A percentile compares a stretch with the other conserved stretches of the same genome.
Conservation (phyloP, 2,888 invertebrate genomes). For the Drosophila vallismaia region DNA sequence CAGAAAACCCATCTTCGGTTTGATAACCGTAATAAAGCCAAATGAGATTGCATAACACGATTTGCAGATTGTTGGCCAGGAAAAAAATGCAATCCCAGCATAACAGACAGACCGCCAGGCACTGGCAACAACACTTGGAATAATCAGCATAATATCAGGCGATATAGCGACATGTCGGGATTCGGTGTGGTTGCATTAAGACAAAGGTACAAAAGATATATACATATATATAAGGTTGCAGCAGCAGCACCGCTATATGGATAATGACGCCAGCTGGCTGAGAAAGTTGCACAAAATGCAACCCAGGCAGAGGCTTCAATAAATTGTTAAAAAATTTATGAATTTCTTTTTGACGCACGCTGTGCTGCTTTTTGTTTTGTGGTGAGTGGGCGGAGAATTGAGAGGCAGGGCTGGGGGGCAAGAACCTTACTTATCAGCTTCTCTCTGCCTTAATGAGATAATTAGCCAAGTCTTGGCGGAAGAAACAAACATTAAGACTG, state of each 20-base stretch:
- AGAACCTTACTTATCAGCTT: conserved; percentile 15
- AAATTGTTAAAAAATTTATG: conserved; percentile 62
- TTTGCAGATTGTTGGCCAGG: conserved; percentile 52
- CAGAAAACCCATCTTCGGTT: conserved; percentile 48
- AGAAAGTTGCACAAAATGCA: conserved; percentile 73
- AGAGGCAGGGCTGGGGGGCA: background rate
- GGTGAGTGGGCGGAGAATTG: conserved; percentile 30
- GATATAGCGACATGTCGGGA: conserved; percentile 32
- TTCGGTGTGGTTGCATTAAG: conserved; percentile 13
- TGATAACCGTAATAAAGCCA: conserved; percentile 57
- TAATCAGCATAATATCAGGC: conserved; percentile 71
- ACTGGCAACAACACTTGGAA: conserved; percentile 65
- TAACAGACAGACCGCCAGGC: conserved; percentile 51
- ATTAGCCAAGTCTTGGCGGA: conserved; percentile 29
- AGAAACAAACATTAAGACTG: background rate
- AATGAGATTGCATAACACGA: conserved; percentile 61
- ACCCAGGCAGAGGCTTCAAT: conserved; percentile 45
- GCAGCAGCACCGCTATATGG: conserved; percentile 40
- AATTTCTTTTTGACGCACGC: conserved; percentile 68
- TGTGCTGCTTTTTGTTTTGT: conserved; percentile 9
- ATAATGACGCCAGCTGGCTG: conserved; percentile 67
- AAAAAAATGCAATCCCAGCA: conserved; percentile 39
- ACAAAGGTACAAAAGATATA: no score
- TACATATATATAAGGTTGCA: conserved; percentile 2
- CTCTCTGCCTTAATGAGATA: conserved; percentile 27